phyloP scores from a whole-genome alignment of 2,113 vertebrate species.

The Micronycteris hirsuta region DNA sequence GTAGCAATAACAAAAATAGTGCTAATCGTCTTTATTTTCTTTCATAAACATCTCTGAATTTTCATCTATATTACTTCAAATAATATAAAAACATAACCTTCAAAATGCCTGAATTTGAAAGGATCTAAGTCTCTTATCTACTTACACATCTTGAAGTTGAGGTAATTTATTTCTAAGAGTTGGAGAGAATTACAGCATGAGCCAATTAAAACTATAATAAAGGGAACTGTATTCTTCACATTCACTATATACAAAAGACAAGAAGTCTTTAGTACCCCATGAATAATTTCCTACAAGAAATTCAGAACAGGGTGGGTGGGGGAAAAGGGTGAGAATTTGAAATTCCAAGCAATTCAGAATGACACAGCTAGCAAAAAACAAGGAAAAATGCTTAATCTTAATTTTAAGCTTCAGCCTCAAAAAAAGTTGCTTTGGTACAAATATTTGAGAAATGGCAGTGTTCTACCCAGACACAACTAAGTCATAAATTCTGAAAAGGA shows the following conservation, averaged over 20 bases:
- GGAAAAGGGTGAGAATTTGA: slow-evolving; percentile 61
- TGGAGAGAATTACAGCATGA: slow-evolving; percentile 28
- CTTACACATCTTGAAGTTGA: slow-evolving; percentile 55
- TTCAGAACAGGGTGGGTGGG: slow-evolving; percentile 65
- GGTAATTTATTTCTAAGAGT: slow-evolving; percentile 36
- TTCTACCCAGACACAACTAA: slow-evolving; percentile 29
- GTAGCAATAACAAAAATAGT: slow-evolving; percentile 19
- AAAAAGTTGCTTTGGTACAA: slow-evolving; percentile 36
- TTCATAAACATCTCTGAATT: not conserved
- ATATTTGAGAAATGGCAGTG: slow-evolving; percentile 42
- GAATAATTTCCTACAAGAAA: slow-evolving; percentile 65
- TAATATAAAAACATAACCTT: slow-evolving; percentile 14
- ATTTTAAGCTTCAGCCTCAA: slow-evolving; percentile 39
- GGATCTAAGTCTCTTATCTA: slow-evolving; percentile 32
- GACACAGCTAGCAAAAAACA: slow-evolving; percentile 57
- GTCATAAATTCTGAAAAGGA: not conserved
- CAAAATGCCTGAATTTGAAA: slow-evolving; percentile 32
- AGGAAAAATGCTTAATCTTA: slow-evolving; percentile 56
- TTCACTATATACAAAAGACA: slow-evolving; percentile 54
- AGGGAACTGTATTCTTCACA: slow-evolving; percentile 56
- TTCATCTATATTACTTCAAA: slow-evolving; percentile 24
- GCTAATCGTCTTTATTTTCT: not conserved
- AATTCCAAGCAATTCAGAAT: slow-evolving; percentile 73
- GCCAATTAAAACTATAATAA: slow-evolving; percentile 52
- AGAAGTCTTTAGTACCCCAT: slow-evolving; percentile 53